Evolutionary conservation across 2,113 vertebrate genomes (phyloP).

Genomic region (Ammodytes marinus): DNA sequence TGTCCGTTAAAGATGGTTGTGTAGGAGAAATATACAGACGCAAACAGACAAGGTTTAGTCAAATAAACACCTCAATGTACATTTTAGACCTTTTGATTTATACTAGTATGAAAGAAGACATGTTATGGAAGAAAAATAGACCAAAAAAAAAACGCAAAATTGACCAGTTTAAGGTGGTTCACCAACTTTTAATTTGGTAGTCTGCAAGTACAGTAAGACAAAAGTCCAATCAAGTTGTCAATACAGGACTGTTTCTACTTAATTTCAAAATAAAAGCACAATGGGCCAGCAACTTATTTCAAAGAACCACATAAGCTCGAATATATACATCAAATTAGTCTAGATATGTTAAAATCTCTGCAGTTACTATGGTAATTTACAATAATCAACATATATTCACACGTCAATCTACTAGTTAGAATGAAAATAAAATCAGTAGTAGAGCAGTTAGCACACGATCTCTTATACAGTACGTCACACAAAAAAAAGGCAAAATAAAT

Average conservation of each 20-base stretch:
- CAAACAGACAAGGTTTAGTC: too few relatives aligned
- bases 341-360: not conserved
- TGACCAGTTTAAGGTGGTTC: too few relatives aligned
- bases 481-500: not conserved
- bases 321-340: not conserved
- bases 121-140: too few relatives aligned
- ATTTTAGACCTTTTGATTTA: too few relatives aligned
- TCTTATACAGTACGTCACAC: slow-evolving; percentile 21
- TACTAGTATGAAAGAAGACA: too few relatives aligned
- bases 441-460: not conserved
- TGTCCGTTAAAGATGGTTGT: too few relatives aligned
- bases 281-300: not conserved
- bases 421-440: slow-evolving; percentile 1
- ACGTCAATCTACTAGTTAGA: not conserved
- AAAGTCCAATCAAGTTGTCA: not conserved
- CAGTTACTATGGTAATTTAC: not conserved
- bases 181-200: too few relatives aligned
- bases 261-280: not conserved
- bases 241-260: not conserved
- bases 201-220: too few relatives aligned
- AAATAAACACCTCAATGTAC: too few relatives aligned
- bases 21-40: too few relatives aligned
- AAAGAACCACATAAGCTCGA: not conserved
- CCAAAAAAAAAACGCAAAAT: too few relatives aligned
- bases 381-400: not conserved